Evolutionary conservation across 2,797 vertebrate species (phyloP).

Genomic region (Silurus aristotelis): DNA sequence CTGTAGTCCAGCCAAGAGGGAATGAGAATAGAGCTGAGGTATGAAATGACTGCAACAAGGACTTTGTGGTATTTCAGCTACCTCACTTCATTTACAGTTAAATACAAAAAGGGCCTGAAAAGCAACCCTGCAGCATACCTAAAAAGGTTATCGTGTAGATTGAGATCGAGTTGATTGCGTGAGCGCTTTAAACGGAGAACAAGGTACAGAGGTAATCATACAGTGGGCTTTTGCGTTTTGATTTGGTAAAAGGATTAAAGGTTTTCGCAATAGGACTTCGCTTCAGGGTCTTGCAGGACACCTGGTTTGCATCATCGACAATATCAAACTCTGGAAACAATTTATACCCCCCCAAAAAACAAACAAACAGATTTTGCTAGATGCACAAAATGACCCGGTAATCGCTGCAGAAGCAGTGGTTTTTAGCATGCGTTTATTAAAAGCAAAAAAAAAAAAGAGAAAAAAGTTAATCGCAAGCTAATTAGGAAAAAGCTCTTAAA

Average conservation of each 20-base stretch:
- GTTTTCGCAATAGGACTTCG: conserved; percentile 14
- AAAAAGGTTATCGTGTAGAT: background rate
- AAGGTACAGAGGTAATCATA: background rate
- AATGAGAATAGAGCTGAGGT: conserved; percentile 30
- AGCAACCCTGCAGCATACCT: conserved; percentile 32
- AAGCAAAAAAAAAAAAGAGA: background rate
- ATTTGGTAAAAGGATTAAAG: background rate
- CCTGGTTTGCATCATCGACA: conserved; percentile 15
- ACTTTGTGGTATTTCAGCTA: conserved; percentile 5
- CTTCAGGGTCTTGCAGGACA: background rate
- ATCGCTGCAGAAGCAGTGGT: background rate
- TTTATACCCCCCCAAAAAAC: background rate
- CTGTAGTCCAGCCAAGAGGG: conserved; percentile 15
- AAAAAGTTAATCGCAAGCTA: background rate
- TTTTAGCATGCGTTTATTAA: background rate
- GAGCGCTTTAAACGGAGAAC: background rate
- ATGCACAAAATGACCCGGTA: background rate
- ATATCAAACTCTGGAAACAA: conserved; percentile 26
- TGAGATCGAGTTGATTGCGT: background rate
- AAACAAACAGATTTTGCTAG: background rate
- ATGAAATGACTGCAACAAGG: conserved; percentile 38
- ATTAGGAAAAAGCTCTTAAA: conserved; percentile 3
- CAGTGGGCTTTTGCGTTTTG: background rate
- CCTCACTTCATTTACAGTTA: conserved; percentile 12
- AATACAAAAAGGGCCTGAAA: background rate